Percentiles rank a stretch among this genome's conserved stretches.
Evolutionary conservation across 2,113 vertebrate genomes (phyloP).

Genomic region (Cygnus buccinator): DNA sequence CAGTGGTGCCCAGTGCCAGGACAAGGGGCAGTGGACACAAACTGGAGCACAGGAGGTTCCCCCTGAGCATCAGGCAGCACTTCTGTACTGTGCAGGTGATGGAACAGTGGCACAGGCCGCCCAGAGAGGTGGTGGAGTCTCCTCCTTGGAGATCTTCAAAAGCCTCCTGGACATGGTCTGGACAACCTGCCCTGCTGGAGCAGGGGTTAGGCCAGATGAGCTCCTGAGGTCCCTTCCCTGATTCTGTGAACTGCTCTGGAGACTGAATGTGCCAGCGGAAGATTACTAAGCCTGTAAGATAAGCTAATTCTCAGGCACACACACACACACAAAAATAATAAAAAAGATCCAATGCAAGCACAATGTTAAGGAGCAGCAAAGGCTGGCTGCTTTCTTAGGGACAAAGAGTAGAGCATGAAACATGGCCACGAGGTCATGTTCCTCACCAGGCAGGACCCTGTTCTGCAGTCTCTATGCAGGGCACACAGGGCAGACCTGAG

Average conservation of each 20-base stretch:
- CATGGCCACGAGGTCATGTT: not conserved
- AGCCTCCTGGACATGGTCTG: too few species aligned
- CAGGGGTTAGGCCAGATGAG: too few species aligned
- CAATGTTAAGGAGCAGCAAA: not conserved
- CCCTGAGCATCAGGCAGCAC: too few species aligned
- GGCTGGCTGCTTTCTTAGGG: not conserved
- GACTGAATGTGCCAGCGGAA: not conserved
- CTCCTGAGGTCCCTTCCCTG: too few species aligned
- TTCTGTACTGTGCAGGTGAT: too few species aligned
- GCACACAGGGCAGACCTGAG: not conserved
- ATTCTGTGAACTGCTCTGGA: not conserved
- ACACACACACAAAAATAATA: not conserved
- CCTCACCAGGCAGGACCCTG: fast-evolving
- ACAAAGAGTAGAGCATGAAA: not conserved
- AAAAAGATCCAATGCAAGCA: not conserved
- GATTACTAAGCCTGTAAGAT: not conserved
- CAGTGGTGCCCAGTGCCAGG: too few species aligned
- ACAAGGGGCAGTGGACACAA: too few species aligned
- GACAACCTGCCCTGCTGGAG: too few species aligned
- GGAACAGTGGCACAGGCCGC: too few species aligned
- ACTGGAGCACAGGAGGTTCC: too few species aligned
- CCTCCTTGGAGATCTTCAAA: too few species aligned
- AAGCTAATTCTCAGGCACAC: not conserved
- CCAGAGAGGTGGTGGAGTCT: too few species aligned
- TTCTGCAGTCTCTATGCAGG: not conserved